Conservation (phyloP, 2,888 invertebrate genomes). For the Copidosoma aretas region DNA sequence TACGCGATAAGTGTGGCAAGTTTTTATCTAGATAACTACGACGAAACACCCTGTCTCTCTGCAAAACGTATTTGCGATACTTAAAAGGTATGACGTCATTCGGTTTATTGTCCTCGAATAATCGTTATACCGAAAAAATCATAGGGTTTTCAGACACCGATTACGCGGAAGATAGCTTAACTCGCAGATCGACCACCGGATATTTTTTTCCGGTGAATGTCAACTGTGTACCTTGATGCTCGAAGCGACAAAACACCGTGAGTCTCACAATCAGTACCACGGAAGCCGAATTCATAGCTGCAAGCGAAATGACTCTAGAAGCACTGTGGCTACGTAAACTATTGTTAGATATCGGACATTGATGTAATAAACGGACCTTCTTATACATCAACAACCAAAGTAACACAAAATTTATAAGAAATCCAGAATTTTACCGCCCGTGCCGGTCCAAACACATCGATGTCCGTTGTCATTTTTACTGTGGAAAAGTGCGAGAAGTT, state of each 20-base stretch:
- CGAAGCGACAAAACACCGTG: conserved; percentile 15
- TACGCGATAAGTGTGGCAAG: conserved; percentile 10
- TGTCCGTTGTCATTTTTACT: no score
- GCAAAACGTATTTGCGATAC: conserved; percentile 9
- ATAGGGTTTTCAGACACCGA: background rate
- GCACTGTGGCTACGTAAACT: conserved; percentile 12
- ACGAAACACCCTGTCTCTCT: background rate
- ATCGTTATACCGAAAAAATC: background rate
- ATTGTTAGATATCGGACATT: background rate
- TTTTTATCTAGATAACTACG: conserved; percentile 1
- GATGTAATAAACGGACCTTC: background rate
- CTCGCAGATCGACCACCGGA: conserved; percentile 11
- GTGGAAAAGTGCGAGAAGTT: no score
- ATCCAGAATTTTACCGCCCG: conserved; percentile 11
- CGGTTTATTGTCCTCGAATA: no score
- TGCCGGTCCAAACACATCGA: no score
- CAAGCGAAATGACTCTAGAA: conserved; percentile 5
- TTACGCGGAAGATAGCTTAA: conserved; percentile 6
- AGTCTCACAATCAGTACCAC: conserved; percentile 17
- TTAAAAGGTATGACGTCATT: background rate
- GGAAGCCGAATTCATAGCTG: conserved; percentile 20
- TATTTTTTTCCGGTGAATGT: conserved; percentile 2
- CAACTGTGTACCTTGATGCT: conserved; percentile 12
- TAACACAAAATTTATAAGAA: conserved; percentile 6
- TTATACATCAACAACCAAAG: conserved; percentile 12